Conservation (phyloP, 2,113 vertebrate genomes). For the Hypocryptadius cinnamomeus region DNA sequence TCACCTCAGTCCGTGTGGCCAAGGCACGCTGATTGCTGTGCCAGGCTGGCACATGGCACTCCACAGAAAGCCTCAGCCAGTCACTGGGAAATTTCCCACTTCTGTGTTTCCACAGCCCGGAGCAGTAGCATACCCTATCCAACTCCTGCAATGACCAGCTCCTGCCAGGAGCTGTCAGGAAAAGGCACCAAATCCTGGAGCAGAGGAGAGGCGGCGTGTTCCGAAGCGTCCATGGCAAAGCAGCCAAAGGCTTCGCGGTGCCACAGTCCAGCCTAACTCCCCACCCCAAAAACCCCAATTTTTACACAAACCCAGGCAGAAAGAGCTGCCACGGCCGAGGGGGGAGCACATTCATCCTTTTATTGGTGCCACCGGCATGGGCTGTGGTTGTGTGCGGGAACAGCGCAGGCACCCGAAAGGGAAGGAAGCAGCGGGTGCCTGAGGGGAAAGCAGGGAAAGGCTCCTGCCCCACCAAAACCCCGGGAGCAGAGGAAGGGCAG, state of each 20-base stretch:
- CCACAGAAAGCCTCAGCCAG: neutral
- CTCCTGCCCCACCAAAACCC: neutral
- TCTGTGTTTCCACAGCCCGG: neutral
- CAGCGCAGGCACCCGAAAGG: accelerated
- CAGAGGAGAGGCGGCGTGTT: accelerated
- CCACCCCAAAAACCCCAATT: neutral
- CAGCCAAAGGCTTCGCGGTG: accelerated
- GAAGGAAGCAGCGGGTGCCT: accelerated
- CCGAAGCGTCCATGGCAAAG: accelerated
- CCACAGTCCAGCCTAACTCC: accelerated
- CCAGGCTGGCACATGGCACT: accelerated
- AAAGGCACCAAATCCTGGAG: neutral
- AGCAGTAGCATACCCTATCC: neutral
- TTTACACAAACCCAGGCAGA: neutral
- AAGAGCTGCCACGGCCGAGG: neutral
- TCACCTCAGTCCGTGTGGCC: accelerated
- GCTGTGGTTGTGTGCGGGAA: accelerated
- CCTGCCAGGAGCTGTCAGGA: neutral
- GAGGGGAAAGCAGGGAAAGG: neutral
- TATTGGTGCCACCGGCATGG: neutral
- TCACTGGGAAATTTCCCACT: neutral
- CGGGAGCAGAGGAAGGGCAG: accelerated
- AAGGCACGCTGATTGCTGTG: neutral
- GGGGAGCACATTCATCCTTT: neutral
- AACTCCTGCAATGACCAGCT: neutral